Conservation (phyloP, 2,888 invertebrate species). For the Lamellibrachia columna region DNA sequence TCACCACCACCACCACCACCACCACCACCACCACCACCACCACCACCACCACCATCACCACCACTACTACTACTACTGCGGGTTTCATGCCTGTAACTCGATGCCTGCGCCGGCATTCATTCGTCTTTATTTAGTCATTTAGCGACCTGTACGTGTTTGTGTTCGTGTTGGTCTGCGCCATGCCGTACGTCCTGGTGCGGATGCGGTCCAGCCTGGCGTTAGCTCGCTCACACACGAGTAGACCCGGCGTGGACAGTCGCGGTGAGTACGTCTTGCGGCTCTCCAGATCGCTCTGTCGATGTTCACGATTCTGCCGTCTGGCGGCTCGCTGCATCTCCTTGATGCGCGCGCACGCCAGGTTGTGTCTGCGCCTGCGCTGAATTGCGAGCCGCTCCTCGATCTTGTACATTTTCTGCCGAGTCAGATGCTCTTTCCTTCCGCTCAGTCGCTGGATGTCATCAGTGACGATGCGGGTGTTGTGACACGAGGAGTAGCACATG, state of each 20-base stretch:
- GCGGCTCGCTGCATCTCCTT: background rate
- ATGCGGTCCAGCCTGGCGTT: background rate
- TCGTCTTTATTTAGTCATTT: background rate
- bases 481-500: constrained; percentile 21
- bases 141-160: background rate
- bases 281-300: background rate
- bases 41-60: too few species aligned
- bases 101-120: background rate
- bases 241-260: background rate
- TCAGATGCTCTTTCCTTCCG: constrained; percentile 16
- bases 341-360: background rate
- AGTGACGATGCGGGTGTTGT: background rate
- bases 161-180: background rate
- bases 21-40: too few species aligned
- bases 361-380: background rate
- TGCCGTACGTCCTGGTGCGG: background rate
- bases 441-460: constrained; percentile 21
- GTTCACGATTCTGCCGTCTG: background rate
- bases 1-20: too few species aligned
- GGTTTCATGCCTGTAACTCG: too few species aligned
- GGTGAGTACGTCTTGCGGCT: background rate
- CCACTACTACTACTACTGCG: too few species aligned
- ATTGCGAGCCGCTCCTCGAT: constrained; percentile 7
- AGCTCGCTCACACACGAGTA: background rate
- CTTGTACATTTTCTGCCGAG: background rate